These are phyloP conservation scores for Yoshiicerus persimilis DNA, from an alignment of 1,140 invertebrate species.

Conservation along the genomic window DNA sequence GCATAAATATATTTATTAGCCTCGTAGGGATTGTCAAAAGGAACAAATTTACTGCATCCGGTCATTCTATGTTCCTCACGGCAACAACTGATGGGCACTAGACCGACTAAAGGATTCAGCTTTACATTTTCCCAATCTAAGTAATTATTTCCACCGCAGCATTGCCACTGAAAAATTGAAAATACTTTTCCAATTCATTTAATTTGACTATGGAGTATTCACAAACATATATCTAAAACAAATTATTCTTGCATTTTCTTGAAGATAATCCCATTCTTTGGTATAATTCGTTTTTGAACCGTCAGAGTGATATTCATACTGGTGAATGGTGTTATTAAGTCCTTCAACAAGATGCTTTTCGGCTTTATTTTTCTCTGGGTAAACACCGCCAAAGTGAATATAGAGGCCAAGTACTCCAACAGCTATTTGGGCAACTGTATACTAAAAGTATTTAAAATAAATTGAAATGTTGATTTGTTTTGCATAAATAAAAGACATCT, in stretches of 20 bases:
- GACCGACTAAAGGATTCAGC: neutral
- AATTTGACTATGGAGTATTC: no score
- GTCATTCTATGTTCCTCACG: slow-evolving; percentile 20
- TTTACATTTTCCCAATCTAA: neutral
- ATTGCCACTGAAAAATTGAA: neutral
- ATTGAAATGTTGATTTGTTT: neutral
- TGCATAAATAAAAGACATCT: no score
- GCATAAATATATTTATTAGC: slow-evolving; percentile 20
- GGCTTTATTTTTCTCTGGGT: neutral
- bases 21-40: neutral
- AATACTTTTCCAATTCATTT: neutral
- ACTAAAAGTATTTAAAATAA: neutral
- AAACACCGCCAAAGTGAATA: neutral
- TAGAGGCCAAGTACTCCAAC: neutral
- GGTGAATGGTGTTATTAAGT: neutral
- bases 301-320: neutral
- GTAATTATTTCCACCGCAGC: slow-evolving; percentile 20
- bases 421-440: neutral
- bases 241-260: neutral
- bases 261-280: neutral
- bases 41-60: neutral
- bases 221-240: no score
- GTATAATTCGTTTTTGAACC: neutral
- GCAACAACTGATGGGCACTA: slow-evolving; percentile 19
- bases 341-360: neutral